Base-by-base conservation (phyloP, 1,140 invertebrate genomes). In the Monochamus saltuarius region DNA sequence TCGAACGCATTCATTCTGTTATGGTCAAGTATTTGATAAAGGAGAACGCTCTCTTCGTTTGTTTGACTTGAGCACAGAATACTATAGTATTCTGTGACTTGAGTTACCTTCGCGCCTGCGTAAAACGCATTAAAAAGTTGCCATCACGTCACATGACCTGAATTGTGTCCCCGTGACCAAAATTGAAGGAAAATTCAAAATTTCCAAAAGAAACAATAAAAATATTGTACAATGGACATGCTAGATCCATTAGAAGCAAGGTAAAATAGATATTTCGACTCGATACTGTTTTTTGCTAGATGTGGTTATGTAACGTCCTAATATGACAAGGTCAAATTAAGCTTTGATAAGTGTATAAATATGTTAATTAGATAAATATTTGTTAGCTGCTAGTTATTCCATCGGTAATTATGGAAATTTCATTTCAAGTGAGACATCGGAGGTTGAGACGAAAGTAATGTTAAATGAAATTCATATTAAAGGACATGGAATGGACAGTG, bases 101-200 rank as follows among this genome's bases (percentile, higher is more conserved):
- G n/a, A n/a, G n/a, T 53, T 29, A 29, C 6, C 6, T 29, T 29
- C 6, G 22, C 22, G 22, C 22, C 56, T 39, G 13, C 68, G 62
- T 46, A 46, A 46, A 46, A 40, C 43, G 22, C 4, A 17, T 16
- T 16, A 17, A 11, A 16, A 6, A 17, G 16, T 46, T 56, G 53
- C 53, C 39, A 34, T 70, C 69, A 64, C 67, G 66, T 77, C 75
- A 77, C 75, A 77, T 77, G 75, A 77, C 74, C 75, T 65, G 66
- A 45, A 56, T 64, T 73, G 75, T 77, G 75, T 74, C 70, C 75
- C 74, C 75, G 75, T 77, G 75, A 77, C 72, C 75, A 75, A 74
- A 74, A 73, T 70, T 73, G 74, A 68, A 70, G 67, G 71, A 73
- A 76, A 76, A 75, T 76, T 76, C 74, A 75, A 76, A 76, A 64